Conservation (phyloP, 2,888 invertebrate genomes). For the Chelonus formosanus region DNA sequence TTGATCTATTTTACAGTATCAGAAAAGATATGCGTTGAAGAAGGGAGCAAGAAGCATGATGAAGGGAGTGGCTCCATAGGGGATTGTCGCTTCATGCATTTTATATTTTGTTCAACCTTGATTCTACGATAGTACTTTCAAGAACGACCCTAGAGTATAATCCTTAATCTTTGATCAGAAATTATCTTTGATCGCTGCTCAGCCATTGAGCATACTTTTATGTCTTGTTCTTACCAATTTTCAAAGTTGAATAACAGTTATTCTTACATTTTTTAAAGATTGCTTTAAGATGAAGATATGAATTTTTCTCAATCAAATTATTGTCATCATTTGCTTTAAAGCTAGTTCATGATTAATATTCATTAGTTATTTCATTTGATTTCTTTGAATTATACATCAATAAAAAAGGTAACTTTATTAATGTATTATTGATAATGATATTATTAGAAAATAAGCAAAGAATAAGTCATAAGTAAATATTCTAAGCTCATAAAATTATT, state of each 20-base stretch:
- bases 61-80: constrained; percentile 41
- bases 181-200: constrained; percentile 60
- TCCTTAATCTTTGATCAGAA: constrained; percentile 62
- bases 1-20: constrained; percentile 13
- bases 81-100: constrained; percentile 63
- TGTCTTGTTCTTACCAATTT: constrained; percentile 19
- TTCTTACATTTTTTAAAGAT: too few species aligned
- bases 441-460: too few species aligned
- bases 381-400: too few species aligned
- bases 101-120: constrained; percentile 63
- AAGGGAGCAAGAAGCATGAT: background rate
- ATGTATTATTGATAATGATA: too few species aligned
- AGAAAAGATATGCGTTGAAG: background rate
- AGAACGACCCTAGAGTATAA: constrained; percentile 50
- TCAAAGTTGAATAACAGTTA: background rate
- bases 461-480: too few species aligned
- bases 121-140: constrained; percentile 51
- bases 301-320: too few species aligned
- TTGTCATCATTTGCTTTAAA: too few species aligned
- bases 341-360: too few species aligned
- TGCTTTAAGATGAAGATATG: too few species aligned
- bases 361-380: too few species aligned
- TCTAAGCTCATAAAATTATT: too few species aligned
- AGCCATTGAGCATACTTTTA: constrained; percentile 40
- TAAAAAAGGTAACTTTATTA: too few species aligned